Evolutionary conservation across 2,888 invertebrate species (phyloP).

Genomic region (Aricia artaxerxes): DNA sequence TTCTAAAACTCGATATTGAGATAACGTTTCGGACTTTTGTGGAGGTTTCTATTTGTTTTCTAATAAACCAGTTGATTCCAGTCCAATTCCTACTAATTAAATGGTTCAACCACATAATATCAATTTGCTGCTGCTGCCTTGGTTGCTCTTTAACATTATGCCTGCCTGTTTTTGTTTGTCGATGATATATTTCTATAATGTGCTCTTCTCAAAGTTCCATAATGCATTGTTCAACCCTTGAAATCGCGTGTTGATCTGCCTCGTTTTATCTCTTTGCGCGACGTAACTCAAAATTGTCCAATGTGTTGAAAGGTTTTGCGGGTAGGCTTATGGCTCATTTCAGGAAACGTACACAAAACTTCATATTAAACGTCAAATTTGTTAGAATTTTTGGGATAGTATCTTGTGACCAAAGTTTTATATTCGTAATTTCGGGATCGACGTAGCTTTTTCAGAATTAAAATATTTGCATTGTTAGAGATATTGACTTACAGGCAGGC

Average conservation of each 20-base stretch:
- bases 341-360: not conserved
- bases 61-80: no score
- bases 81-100: no score
- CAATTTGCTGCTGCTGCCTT: not conserved
- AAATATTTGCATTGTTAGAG: no score
- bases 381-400: not conserved
- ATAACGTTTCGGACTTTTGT: no score
- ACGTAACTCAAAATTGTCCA: constrained; percentile 14
- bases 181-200: not conserved
- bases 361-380: not conserved
- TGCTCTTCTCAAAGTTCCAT: not conserved
- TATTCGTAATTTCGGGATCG: no score
- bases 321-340: not conserved
- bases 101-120: not conserved
- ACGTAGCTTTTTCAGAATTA: no score
- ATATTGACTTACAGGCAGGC: no score
- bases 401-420: not conserved
- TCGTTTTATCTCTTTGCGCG: not conserved
- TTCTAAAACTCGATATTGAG: no score
- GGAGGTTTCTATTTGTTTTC: no score
- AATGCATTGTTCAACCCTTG: constrained; percentile 4
- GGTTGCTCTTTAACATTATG: not conserved
- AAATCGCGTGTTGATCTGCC: not conserved
- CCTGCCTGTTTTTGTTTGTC: not conserved
- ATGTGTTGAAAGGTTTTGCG: not conserved